Percentiles rank a stretch among this genome's conserved stretches.
Evolutionary conservation across 2,888 invertebrate species (phyloP).

Genomic region (Incurvaria masculella): DNA sequence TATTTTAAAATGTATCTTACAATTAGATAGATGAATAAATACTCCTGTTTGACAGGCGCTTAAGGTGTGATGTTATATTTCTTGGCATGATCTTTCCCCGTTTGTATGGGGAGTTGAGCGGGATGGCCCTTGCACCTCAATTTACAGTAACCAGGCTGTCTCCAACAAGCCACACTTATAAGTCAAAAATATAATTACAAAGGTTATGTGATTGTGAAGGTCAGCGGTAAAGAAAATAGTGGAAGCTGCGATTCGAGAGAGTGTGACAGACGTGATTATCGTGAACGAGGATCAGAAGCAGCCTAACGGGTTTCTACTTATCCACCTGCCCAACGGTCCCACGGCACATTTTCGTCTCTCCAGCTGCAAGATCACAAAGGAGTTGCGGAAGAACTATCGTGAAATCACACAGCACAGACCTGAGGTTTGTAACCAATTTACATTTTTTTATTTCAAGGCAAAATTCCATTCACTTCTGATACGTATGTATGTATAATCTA

Average conservation of each 20-base stretch:
- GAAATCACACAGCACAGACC: slow-evolving; percentile 87
- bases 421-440: slow-evolving; percentile 55
- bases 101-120: no score
- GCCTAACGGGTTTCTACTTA: slow-evolving; percentile 89
- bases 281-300: slow-evolving; percentile 91
- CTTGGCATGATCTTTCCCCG: no score
- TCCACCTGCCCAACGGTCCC: slow-evolving; percentile 95
- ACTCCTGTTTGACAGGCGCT: no score
- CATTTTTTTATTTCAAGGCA: neutral
- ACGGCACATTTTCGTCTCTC: slow-evolving; percentile 95
- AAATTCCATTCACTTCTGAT: no score
- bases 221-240: slow-evolving; percentile 93
- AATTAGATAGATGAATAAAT: no score
- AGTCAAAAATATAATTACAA: no score
- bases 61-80: no score
- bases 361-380: slow-evolving; percentile 86
- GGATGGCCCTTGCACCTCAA: no score
- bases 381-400: slow-evolving; percentile 73
- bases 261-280: slow-evolving; percentile 86
- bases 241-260: slow-evolving; percentile 73
- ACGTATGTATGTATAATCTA: no score
- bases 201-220: slow-evolving; percentile 51
- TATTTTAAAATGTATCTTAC: no score
- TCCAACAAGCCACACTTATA: no score
- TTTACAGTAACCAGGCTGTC: no score